A percentile compares a stretch with the other conserved stretches of the same genome.
phyloP scores from a whole-genome alignment of 2,888 invertebrate species.

The Rhorus exstirpatorius region DNA sequence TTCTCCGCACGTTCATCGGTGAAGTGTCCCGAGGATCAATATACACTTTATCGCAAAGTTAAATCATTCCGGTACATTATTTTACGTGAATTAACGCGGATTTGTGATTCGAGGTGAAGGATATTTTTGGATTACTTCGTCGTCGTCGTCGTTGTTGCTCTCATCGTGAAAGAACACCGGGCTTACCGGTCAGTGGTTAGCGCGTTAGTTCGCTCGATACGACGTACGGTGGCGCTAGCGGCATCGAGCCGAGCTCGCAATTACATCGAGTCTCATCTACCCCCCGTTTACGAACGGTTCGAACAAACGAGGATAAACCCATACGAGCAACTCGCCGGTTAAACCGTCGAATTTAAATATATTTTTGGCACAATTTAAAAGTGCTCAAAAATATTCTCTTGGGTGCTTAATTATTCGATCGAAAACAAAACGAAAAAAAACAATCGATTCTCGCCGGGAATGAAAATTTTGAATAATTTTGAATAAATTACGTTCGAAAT shows the following conservation, averaged over 20 bases:
- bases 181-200: constrained; percentile 41
- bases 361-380: too few species aligned
- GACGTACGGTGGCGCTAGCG: constrained; percentile 36
- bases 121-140: constrained; percentile 26
- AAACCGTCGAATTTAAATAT: too few species aligned
- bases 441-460: too few species aligned
- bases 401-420: too few species aligned
- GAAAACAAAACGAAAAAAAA: too few species aligned
- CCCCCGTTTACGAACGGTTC: neutral
- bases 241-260: constrained; percentile 13
- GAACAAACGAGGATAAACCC: neutral
- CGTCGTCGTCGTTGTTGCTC: too few species aligned
- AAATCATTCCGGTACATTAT: neutral
- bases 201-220: neutral
- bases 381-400: too few species aligned
- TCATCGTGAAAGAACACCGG: constrained; percentile 15
- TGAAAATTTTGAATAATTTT: too few species aligned
- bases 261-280: neutral
- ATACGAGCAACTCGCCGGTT: too few species aligned
- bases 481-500: too few species aligned
- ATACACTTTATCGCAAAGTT: neutral
- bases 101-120: neutral
- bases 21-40: neutral
- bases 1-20: neutral
- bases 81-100: neutral